phyloP scores from a whole-genome alignment of 2,888 invertebrate genomes.

The Didymodactylos carnosus region DNA sequence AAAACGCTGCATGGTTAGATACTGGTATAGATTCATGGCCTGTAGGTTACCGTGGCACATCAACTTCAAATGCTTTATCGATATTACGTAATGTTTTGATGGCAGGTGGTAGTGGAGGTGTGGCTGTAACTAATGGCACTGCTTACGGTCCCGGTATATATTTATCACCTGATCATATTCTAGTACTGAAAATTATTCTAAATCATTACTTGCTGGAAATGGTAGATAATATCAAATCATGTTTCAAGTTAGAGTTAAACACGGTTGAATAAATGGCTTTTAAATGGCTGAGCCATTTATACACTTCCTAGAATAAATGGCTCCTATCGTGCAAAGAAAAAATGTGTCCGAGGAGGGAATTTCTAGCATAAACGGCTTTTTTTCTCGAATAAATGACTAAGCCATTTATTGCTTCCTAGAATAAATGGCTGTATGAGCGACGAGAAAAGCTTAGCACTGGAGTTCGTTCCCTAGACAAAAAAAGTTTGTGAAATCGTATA shows the following conservation, averaged over 20 bases:
- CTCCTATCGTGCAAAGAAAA: no score
- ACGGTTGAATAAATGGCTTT: no score
- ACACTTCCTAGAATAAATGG: no score
- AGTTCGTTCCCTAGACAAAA: no score
- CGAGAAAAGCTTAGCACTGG: no score
- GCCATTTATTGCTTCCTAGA: no score
- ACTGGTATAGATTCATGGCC: not conserved
- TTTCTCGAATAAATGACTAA: no score
- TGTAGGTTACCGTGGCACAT: not conserved
- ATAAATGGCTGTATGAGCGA: no score
- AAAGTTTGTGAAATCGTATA: no score
- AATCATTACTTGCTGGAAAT: not conserved
- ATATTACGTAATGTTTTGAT: not conserved
- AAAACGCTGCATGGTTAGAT: not conserved
- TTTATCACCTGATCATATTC: not conserved
- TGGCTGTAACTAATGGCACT: not conserved
- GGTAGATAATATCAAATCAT: not conserved
- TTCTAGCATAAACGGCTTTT: no score
- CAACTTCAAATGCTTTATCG: not conserved
- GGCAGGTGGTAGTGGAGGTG: not conserved
- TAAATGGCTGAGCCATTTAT: no score
- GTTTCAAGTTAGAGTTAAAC: not conserved
- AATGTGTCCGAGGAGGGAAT: no score
- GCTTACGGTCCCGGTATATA: not conserved
- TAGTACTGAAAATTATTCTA: not conserved